These are phyloP conservation scores for Protonemura montana DNA, from an alignment of 2,888 invertebrate species.

Conservation along the genomic window DNA sequence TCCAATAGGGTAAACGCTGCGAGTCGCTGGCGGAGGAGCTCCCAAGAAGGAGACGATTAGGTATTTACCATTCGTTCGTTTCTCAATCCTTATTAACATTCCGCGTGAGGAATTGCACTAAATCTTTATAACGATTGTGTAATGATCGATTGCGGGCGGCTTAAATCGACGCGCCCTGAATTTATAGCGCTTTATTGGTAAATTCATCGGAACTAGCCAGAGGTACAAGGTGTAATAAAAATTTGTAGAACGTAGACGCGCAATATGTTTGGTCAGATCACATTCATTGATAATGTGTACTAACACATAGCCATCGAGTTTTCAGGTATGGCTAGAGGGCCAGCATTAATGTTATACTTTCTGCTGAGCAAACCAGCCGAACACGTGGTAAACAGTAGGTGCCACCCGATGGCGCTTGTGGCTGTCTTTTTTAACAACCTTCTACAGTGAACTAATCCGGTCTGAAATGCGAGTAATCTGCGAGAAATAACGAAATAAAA, in stretches of 20 bases:
- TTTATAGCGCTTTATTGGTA: slow-evolving; percentile 12
- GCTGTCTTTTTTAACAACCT: too few species aligned
- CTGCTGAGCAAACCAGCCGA: too few species aligned
- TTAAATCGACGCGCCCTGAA: neutral
- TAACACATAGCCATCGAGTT: neutral
- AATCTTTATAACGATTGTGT: neutral
- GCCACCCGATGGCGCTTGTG: too few species aligned
- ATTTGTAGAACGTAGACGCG: neutral
- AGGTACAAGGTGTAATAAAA: neutral
- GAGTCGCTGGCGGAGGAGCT: neutral
- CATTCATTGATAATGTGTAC: neutral
- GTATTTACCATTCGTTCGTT: slow-evolving; percentile 29
- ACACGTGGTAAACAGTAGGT: too few species aligned
- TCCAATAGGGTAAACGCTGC: slow-evolving; percentile 21
- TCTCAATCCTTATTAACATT: slow-evolving; percentile 28
- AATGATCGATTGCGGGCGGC: slow-evolving; percentile 12
- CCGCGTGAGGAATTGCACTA: slow-evolving; percentile 1
- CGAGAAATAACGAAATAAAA: too few species aligned
- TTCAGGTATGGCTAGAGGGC: too few species aligned
- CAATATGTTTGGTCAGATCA: neutral
- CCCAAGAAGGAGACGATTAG: slow-evolving; percentile 18
- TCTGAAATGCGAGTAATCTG: too few species aligned
- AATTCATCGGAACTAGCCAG: neutral
- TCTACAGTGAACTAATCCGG: too few species aligned
- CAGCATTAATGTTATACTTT: too few species aligned